phyloP scores from a whole-genome alignment of 1,140 invertebrate genomes.

The Riptortus pedestris region DNA sequence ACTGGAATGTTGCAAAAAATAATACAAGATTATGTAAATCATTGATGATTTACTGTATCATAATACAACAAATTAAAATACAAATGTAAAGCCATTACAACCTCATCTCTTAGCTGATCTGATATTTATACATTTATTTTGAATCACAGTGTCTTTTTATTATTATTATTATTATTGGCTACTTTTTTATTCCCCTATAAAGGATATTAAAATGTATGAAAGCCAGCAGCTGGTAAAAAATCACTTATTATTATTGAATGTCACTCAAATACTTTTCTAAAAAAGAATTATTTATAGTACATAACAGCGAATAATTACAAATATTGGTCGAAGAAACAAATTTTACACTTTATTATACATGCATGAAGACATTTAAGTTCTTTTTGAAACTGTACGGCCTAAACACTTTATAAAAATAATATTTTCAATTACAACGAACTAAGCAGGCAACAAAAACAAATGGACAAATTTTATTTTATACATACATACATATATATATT shows the following conservation, averaged over 20 bases:
- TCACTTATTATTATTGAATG: background rate
- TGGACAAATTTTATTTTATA: slow-evolving; percentile 4
- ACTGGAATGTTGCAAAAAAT: background rate
- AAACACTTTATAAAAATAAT: slow-evolving; percentile 12
- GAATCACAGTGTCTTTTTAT: slow-evolving; percentile 8
- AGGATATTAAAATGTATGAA: background rate
- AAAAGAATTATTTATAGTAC: background rate
- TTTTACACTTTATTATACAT: slow-evolving; percentile 6
- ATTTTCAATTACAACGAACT: slow-evolving; percentile 15
- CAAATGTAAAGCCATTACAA: slow-evolving; percentile 2
- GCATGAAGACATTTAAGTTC: background rate
- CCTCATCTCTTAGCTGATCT: slow-evolving; percentile 1
- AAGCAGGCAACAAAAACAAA: slow-evolving; percentile 16
- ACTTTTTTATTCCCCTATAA: slow-evolving; percentile 6
- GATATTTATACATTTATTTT: background rate
- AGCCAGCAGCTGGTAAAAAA: slow-evolving; percentile 4
- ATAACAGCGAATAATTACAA: slow-evolving; percentile 7
- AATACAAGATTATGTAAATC: background rate
- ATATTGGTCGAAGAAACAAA: slow-evolving; percentile 6
- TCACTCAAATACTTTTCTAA: background rate
- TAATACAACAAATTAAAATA: background rate
- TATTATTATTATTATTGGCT: too few relatives aligned
- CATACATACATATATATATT: slow-evolving; percentile 12
- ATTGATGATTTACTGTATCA: background rate
- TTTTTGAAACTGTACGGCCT: background rate